These are phyloP conservation scores for Caenorhabditis becei DNA, from an alignment of 2,888 invertebrate species.

Conservation along the genomic window DNA sequence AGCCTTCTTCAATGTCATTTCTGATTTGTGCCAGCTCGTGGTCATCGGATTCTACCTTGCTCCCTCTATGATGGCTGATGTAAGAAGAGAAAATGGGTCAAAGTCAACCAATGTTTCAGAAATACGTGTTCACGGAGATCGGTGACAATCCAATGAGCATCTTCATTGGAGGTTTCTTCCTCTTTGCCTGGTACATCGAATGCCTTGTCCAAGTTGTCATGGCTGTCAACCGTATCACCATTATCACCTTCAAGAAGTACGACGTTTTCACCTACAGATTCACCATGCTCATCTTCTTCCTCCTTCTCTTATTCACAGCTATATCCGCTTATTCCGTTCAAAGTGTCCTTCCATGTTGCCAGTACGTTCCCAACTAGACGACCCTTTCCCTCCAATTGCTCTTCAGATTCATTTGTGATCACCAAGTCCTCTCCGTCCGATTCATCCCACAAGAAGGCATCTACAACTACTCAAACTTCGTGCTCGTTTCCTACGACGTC, in stretches of 20 bases:
- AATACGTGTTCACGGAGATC: slow-evolving; percentile 12
- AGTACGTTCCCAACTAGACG: not conserved
- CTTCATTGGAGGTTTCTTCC: slow-evolving; percentile 41
- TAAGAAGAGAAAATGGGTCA: not conserved
- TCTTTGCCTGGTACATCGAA: slow-evolving; percentile 47
- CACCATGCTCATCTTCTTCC: slow-evolving; percentile 11
- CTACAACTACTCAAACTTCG: slow-evolving; percentile 22
- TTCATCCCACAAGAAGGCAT: not conserved
- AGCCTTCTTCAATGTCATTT: slow-evolving; percentile 48
- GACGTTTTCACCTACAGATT: slow-evolving; percentile 20
- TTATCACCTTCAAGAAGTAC: slow-evolving; percentile 21
- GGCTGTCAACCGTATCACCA: slow-evolving; percentile 25
- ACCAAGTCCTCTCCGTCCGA: slow-evolving; percentile 24
- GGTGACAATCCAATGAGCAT: slow-evolving; percentile 7
- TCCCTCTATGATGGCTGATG: slow-evolving; percentile 45
- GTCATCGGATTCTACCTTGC: slow-evolving; percentile 49
- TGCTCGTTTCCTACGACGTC: slow-evolving; percentile 21
- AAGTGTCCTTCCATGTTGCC: slow-evolving; percentile 20
- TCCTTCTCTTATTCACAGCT: slow-evolving; percentile 9
- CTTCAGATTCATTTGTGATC: slow-evolving; percentile 29
- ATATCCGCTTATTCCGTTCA: slow-evolving; percentile 14
- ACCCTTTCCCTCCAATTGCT: not conserved
- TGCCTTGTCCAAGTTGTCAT: slow-evolving; percentile 37
- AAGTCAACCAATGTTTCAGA: slow-evolving; percentile 8
- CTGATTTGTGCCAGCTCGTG: slow-evolving; percentile 47